These are phyloP conservation scores for Leucophenga varia DNA, from an alignment of 1,140 invertebrate genomes.

Conservation along the genomic window DNA sequence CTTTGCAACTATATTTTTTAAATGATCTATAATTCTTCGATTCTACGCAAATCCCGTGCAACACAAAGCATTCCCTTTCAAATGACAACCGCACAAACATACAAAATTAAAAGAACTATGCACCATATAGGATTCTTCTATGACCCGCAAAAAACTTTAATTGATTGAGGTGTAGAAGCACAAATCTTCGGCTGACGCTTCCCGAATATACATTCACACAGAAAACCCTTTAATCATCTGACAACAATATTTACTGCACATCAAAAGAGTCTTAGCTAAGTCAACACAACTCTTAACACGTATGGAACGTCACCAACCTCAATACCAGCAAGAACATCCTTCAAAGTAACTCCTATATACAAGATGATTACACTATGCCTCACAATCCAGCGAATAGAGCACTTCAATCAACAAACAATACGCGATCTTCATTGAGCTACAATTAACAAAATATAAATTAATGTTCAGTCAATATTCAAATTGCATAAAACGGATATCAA, in stretches of 20 bases:
- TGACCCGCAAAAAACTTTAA: neutral
- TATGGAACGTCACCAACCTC: neutral
- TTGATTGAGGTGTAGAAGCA: neutral
- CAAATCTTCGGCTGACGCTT: neutral
- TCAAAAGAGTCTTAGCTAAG: neutral
- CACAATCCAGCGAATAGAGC: neutral
- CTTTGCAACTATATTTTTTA: too few relatives aligned
- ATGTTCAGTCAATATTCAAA: neutral
- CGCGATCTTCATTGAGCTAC: too few relatives aligned
- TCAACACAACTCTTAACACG: neutral
- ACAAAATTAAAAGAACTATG: neutral
- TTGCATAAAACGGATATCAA: neutral
- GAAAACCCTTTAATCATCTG: too few relatives aligned
- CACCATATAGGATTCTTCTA: constrained; percentile 1
- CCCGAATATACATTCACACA: too few relatives aligned
- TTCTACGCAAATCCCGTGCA: too few relatives aligned
- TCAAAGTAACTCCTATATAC: neutral
- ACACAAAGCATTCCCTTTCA: too few relatives aligned
- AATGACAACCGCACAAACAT: neutral
- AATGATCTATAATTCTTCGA: too few relatives aligned
- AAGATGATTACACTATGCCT: neutral
- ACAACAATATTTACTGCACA: neutral
- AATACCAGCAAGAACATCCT: neutral
- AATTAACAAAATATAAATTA: neutral
- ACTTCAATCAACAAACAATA: constrained; percentile 2